Percentiles rank a stretch among this genome's conserved stretches.
phyloP scores from a whole-genome alignment of 1,140 invertebrate species.

The Phymastichus coffea region DNA sequence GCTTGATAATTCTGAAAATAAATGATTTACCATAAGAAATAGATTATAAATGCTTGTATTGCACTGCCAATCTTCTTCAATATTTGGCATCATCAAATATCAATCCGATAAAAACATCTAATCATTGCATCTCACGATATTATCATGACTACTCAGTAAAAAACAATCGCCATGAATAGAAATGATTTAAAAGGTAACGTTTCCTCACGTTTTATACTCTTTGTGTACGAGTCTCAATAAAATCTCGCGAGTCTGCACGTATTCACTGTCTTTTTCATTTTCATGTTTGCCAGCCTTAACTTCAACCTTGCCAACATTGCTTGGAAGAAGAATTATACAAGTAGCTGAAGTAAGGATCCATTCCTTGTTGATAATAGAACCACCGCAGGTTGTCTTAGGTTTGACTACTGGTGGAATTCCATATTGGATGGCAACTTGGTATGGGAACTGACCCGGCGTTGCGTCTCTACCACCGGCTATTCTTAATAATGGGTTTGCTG shows the following conservation, averaged over 20 bases:
- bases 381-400: conserved; percentile 55
- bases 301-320: background rate
- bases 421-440: conserved; percentile 44
- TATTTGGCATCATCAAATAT: conserved; percentile 9
- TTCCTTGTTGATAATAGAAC: conserved; percentile 51
- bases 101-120: background rate
- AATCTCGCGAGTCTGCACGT: background rate
- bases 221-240: conserved; percentile 20
- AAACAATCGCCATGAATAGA: too few species aligned
- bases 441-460: conserved; percentile 45
- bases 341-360: conserved; percentile 59
- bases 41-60: too few species aligned
- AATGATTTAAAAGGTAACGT: background rate
- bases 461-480: conserved; percentile 43
- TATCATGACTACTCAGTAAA: too few species aligned
- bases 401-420: conserved; percentile 29
- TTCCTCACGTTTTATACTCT: conserved; percentile 28
- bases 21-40: too few species aligned
- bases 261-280: background rate
- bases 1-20: background rate
- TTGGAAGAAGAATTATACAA: conserved; percentile 40
- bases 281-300: conserved; percentile 13
- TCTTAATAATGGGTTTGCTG: too few species aligned
- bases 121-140: too few species aligned
- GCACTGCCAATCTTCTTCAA: too few species aligned